These are phyloP conservation scores for Labeo catla DNA, from an alignment of 2,113 vertebrate species.

Conservation along the genomic window DNA sequence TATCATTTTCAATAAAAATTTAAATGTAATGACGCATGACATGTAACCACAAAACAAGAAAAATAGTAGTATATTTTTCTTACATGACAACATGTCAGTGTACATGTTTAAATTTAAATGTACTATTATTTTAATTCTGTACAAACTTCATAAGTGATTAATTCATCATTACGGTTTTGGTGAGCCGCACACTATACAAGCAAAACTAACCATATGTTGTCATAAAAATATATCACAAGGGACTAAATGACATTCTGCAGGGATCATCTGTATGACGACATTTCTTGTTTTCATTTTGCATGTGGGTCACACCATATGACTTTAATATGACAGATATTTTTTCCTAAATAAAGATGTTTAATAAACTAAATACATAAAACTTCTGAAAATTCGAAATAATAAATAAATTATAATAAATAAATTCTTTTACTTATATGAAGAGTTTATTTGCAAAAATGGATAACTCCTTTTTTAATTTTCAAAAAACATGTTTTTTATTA, in stretches of 20 bases:
- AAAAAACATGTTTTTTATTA: too few species aligned
- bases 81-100: neutral
- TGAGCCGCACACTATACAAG: neutral
- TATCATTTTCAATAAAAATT: neutral
- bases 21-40: neutral
- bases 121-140: neutral
- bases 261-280: neutral
- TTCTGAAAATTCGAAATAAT: too few species aligned
- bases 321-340: neutral
- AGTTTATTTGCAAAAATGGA: too few species aligned
- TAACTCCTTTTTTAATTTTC: too few species aligned
- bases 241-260: neutral
- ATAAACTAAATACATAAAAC: neutral
- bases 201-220: neutral
- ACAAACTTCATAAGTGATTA: neutral
- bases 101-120: too few species aligned
- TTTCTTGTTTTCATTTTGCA: neutral
- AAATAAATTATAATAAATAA: too few species aligned
- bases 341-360: neutral
- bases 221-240: neutral
- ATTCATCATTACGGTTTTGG: neutral
- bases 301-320: neutral
- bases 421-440: too few species aligned
- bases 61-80: neutral
- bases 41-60: neutral